Percentiles rank a stretch among this genome's conserved stretches.
Evolutionary conservation across 2,888 invertebrate species (phyloP).

Genomic region (Octodonta nipae): DNA sequence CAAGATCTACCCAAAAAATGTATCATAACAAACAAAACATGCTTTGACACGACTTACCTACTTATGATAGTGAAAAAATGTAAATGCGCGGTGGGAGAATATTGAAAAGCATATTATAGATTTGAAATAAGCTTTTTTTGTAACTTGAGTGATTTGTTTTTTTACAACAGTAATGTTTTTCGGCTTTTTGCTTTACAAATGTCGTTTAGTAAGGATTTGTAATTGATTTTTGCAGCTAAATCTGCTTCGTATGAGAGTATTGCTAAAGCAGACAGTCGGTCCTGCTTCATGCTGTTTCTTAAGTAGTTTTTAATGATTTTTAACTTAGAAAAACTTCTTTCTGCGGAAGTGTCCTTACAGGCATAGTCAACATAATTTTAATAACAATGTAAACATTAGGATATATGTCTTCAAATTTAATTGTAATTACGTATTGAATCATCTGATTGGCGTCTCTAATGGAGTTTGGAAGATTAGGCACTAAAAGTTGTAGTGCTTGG

Average conservation of each 20-base stretch:
- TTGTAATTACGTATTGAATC: slow-evolving; percentile 3
- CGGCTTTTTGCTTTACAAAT: slow-evolving; percentile 3
- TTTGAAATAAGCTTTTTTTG: slow-evolving; percentile 1
- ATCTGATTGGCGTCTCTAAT: slow-evolving; percentile 6
- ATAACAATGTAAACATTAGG: neutral
- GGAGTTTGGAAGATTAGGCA: slow-evolving; percentile 6
- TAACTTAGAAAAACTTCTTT: slow-evolving; percentile 8
- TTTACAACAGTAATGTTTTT: slow-evolving; percentile 2
- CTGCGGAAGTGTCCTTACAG: neutral
- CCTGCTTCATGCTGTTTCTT: slow-evolving; percentile 4
- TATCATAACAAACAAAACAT: slow-evolving; percentile 2
- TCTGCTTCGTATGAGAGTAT: slow-evolving; percentile 3
- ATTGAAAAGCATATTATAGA: neutral
- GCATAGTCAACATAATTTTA: slow-evolving; percentile 1
- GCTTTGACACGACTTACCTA: slow-evolving; percentile 2
- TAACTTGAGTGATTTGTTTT: neutral
- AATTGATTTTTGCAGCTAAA: slow-evolving; percentile 4
- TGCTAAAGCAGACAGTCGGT: neutral
- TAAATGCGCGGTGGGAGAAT: neutral
- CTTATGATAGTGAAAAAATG: slow-evolving; percentile 3
- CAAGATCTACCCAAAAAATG: slow-evolving; percentile 2
- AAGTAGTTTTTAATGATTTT: slow-evolving; percentile 7
- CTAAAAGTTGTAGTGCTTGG: slow-evolving; percentile 3
- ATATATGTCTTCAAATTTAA: neutral
- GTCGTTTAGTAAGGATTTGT: slow-evolving; percentile 4